phyloP scores from a whole-genome alignment of 2,113 vertebrate genomes.

The Steatornis caripensis region DNA sequence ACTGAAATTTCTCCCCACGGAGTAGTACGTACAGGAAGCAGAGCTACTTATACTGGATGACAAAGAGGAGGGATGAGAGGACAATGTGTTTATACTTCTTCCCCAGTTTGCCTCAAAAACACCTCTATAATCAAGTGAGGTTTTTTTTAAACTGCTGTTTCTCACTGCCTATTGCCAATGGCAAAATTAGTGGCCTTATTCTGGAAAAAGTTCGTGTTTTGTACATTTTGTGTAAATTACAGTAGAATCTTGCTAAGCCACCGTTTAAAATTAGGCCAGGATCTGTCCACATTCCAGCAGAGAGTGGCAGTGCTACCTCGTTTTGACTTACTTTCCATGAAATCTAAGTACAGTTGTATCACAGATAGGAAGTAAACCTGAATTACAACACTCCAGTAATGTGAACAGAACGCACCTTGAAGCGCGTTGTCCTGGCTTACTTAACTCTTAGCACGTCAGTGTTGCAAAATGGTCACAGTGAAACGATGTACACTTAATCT shows the following conservation, averaged over 20 bases:
- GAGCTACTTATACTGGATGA: conserved; percentile 16
- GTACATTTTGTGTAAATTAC: not conserved
- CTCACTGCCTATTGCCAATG: conserved; percentile 53
- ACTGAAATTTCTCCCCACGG: conserved; percentile 68
- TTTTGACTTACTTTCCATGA: conserved; percentile 3
- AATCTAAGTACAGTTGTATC: not conserved
- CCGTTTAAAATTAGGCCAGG: not conserved
- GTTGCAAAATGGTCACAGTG: not conserved
- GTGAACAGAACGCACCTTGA: not conserved
- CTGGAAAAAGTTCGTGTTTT: conserved; percentile 1
- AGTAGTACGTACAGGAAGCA: not conserved
- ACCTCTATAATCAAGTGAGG: conserved; percentile 4
- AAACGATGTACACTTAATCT: not conserved
- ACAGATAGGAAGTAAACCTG: not conserved
- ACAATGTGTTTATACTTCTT: conserved; percentile 2
- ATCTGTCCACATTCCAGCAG: not conserved
- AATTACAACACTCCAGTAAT: not conserved
- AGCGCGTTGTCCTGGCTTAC: not conserved
- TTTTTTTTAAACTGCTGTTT: conserved; percentile 5
- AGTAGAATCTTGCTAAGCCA: not conserved
- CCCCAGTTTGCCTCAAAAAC: conserved; percentile 34
- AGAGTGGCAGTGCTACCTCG: conserved; percentile 46
- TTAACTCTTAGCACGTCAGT: not conserved
- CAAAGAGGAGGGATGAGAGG: not conserved
- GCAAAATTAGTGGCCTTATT: conserved; percentile 64